phyloP scores from a whole-genome alignment of 1,140 invertebrate species.

The Lasioglossum albipes region DNA sequence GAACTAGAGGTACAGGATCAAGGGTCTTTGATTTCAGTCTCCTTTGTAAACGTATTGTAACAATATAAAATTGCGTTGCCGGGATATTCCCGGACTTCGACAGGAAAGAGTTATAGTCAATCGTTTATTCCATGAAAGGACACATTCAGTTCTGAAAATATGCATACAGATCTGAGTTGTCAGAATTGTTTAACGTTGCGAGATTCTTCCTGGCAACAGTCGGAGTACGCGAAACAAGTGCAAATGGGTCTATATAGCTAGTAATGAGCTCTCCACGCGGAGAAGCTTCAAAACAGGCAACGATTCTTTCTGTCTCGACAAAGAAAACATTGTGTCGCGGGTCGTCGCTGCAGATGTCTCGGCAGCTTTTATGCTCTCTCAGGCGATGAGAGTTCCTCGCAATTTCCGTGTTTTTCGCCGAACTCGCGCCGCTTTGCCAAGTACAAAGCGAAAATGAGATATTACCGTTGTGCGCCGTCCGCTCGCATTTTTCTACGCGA shows the following conservation, averaged over 20 bases:
- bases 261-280: neutral
- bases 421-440: neutral
- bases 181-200: no score
- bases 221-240: neutral
- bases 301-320: neutral
- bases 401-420: conserved; percentile 19
- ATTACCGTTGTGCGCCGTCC: neutral
- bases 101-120: no score
- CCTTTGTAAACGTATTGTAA: no score
- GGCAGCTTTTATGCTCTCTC: neutral
- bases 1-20: no score
- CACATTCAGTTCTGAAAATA: no score
- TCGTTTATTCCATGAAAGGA: no score
- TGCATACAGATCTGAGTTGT: no score
- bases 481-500: conserved; percentile 22
- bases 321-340: neutral
- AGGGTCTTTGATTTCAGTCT: no score
- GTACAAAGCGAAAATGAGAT: conserved; percentile 24
- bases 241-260: neutral
- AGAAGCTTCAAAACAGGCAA: neutral
- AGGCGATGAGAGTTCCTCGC: neutral
- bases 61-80: no score
- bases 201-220: no score
- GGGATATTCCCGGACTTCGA: no score
- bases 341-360: neutral